phyloP scores from a whole-genome alignment of 2,888 invertebrate genomes.

The Neocrepidodera transversa region DNA sequence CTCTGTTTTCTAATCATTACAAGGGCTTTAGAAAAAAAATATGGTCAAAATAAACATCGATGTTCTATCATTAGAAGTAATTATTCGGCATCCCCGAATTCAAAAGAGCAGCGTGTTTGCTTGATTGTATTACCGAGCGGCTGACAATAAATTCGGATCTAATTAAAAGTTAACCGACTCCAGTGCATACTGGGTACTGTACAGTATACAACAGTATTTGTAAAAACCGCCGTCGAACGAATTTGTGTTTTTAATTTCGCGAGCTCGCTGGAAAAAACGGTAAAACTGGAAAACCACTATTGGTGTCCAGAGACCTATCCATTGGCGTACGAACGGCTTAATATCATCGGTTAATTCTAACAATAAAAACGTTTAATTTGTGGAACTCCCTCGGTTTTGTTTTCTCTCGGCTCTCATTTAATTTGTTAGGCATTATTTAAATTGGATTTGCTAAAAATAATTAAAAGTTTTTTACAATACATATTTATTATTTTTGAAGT shows the following conservation, averaged over 20 bases:
- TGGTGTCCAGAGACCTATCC: conserved; percentile 18
- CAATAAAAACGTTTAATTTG: too few relatives aligned
- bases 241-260: conserved; percentile 37
- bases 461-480: too few relatives aligned
- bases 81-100: conserved; percentile 1
- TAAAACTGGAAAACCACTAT: conserved; percentile 23
- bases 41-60: not conserved
- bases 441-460: too few relatives aligned
- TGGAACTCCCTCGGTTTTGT: too few relatives aligned
- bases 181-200: conserved; percentile 17
- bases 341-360: too few relatives aligned
- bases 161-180: conserved; percentile 40
- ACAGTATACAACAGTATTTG: conserved; percentile 7
- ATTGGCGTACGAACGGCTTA: conserved; percentile 17
- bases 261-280: conserved; percentile 12
- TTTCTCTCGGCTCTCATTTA: too few relatives aligned
- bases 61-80: not conserved
- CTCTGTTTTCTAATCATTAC: too few relatives aligned
- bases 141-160: conserved; percentile 38
- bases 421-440: too few relatives aligned
- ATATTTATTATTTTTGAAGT: too few relatives aligned
- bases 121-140: conserved; percentile 31
- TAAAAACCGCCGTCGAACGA: conserved; percentile 29
- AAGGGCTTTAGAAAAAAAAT: not conserved
- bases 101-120: conserved; percentile 23